These are phyloP conservation scores for Chloroclystis v-ata DNA, from an alignment of 2,888 invertebrate species.

Conservation along the genomic window DNA sequence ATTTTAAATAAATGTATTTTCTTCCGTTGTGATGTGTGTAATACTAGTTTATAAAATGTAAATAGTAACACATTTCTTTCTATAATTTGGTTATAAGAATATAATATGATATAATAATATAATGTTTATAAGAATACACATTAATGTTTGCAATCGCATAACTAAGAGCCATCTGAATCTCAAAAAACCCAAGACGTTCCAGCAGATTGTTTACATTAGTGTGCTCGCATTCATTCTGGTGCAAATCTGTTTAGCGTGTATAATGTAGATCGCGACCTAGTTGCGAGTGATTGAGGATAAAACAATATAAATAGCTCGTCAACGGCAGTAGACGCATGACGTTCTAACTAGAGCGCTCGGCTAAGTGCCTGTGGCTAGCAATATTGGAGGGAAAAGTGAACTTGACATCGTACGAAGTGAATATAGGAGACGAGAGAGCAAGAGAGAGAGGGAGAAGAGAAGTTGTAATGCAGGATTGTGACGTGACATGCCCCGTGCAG, in stretches of 20 bases:
- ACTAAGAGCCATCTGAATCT: conserved; percentile 24
- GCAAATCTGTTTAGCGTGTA: conserved; percentile 57
- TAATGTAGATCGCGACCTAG: conserved; percentile 73
- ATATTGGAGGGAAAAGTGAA: neutral
- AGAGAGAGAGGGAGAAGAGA: neutral
- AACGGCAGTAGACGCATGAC: conserved; percentile 56
- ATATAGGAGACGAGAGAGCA: neutral
- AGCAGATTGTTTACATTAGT: conserved; percentile 48
- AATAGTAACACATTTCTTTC: too few species aligned
- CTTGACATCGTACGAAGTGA: neutral
- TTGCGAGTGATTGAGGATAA: conserved; percentile 76
- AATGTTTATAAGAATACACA: too few species aligned
- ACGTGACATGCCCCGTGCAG: conserved; percentile 18
- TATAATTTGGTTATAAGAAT: too few species aligned
- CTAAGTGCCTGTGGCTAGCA: conserved; percentile 24
- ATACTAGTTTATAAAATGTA: too few species aligned
- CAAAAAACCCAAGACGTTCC: conserved; percentile 29
- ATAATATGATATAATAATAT: too few species aligned
- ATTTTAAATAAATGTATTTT: neutral
- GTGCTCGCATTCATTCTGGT: conserved; percentile 41
- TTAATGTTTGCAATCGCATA: too few species aligned
- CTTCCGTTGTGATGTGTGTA: neutral
- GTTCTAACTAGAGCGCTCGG: conserved; percentile 34
- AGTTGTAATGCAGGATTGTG: conserved; percentile 14
- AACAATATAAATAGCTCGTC: conserved; percentile 77